Conservation (phyloP, 1,140 invertebrate species). For the Caenorhabditis inopinata region DNA sequence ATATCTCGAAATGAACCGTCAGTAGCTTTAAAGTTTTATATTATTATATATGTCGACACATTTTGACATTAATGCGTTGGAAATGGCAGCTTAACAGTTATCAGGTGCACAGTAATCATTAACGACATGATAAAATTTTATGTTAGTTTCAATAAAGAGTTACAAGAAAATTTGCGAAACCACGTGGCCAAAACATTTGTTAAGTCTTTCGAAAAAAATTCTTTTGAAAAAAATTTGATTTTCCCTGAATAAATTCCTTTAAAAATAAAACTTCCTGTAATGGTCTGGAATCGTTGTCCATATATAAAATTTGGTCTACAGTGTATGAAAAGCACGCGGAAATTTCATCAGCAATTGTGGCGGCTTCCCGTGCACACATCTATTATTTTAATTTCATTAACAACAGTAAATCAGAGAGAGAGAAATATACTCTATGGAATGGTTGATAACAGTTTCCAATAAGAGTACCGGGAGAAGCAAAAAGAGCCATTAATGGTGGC, state of each 20-base stretch:
- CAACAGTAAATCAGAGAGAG: constrained; percentile 20
- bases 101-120: constrained; percentile 10
- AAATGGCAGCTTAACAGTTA: constrained; percentile 22
- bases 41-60: neutral
- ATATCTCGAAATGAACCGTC: neutral
- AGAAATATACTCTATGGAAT: neutral
- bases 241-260: too few relatives aligned
- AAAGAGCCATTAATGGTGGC: constrained; percentile 13
- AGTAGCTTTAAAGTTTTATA: neutral
- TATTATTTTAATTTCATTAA: neutral
- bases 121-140: constrained; percentile 14
- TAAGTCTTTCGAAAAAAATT: too few relatives aligned
- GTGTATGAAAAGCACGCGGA: neutral
- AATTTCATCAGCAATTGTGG: constrained; percentile 7
- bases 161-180: neutral
- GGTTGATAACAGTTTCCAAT: neutral
- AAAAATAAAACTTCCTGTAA: too few relatives aligned
- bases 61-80: constrained; percentile 5
- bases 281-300: too few relatives aligned
- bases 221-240: too few relatives aligned
- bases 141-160: neutral
- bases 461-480: neutral
- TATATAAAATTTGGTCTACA: too few relatives aligned
- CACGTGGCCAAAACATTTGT: neutral
- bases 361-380: neutral